Evolutionary conservation across 2,888 invertebrate genomes (phyloP).

Genomic region (Elegia similella): DNA sequence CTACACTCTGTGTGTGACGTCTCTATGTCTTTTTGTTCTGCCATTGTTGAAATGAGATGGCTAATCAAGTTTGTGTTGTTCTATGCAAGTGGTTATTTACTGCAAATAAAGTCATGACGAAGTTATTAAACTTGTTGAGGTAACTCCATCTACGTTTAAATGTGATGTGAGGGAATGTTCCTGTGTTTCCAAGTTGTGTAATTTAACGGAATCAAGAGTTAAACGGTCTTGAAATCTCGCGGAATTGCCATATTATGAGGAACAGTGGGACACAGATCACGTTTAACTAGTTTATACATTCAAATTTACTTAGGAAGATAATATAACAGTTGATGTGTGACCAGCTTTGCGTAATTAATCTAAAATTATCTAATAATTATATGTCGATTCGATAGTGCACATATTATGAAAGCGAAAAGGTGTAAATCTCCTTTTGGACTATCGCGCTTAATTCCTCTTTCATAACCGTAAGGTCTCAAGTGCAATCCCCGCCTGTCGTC

Average conservation of each 20-base stretch:
- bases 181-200: slow-evolving; percentile 8
- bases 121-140: slow-evolving; percentile 12
- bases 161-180: slow-evolving; percentile 4
- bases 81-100: slow-evolving; percentile 15
- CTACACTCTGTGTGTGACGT: slow-evolving; percentile 48
- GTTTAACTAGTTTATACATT: too few species aligned
- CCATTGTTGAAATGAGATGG: slow-evolving; percentile 19
- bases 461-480: too few species aligned
- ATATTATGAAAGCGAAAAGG: too few species aligned
- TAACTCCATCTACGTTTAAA: slow-evolving; percentile 11
- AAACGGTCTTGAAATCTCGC: slow-evolving; percentile 13
- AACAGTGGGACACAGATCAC: too few species aligned
- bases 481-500: too few species aligned
- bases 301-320: too few species aligned
- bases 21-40: slow-evolving; percentile 37
- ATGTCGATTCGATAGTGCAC: too few species aligned
- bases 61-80: slow-evolving; percentile 17
- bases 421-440: too few species aligned
- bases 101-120: slow-evolving; percentile 13
- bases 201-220: slow-evolving; percentile 18
- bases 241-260: background rate
- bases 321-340: too few species aligned
- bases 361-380: too few species aligned
- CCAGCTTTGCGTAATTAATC: too few species aligned
- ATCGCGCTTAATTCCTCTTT: too few species aligned